phyloP scores from a whole-genome alignment of 2,113 vertebrate species.

The Falcunculus frontatus region DNA sequence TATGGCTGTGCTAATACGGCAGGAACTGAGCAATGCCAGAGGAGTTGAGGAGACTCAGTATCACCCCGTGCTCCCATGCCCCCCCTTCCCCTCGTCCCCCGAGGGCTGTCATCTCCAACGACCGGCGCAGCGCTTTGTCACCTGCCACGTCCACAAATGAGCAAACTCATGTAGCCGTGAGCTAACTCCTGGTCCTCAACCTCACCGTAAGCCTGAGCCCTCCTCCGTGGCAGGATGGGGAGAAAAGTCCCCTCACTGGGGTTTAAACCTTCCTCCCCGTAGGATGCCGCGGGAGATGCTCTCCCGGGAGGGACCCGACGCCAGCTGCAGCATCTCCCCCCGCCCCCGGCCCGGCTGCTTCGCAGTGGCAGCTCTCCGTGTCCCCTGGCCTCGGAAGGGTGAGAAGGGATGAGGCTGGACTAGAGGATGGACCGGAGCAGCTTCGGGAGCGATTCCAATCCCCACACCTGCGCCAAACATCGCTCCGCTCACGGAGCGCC shows the following conservation, averaged over 20 bases:
- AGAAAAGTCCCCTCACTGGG: not conserved
- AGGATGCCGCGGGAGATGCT: not conserved
- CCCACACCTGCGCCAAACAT: not conserved
- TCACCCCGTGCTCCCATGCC: not conserved
- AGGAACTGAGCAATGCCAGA: slow-evolving; percentile 11
- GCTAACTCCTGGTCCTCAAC: not conserved
- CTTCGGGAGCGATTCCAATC: not conserved
- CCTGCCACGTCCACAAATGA: slow-evolving; percentile 3
- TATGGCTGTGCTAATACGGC: not conserved
- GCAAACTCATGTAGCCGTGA: not conserved
- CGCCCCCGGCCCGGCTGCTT: not conserved
- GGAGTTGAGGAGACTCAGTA: not conserved
- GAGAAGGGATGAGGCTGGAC: not conserved
- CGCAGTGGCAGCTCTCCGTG: not conserved
- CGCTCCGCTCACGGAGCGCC: not conserved
- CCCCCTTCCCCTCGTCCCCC: accelerated
- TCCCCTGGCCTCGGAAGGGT: not conserved
- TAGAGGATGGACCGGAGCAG: not conserved
- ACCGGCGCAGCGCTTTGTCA: not conserved
- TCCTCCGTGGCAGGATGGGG: not conserved
- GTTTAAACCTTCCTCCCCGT: not conserved
- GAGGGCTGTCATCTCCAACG: not conserved
- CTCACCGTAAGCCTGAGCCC: not conserved
- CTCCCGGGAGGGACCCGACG: not conserved
- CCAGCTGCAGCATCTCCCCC: not conserved